Percentiles rank a stretch among this genome's conserved stretches.
These are phyloP conservation scores for Ivindomyrus marchei DNA, from an alignment of 2,113 vertebrate species.

Conservation along the genomic window DNA sequence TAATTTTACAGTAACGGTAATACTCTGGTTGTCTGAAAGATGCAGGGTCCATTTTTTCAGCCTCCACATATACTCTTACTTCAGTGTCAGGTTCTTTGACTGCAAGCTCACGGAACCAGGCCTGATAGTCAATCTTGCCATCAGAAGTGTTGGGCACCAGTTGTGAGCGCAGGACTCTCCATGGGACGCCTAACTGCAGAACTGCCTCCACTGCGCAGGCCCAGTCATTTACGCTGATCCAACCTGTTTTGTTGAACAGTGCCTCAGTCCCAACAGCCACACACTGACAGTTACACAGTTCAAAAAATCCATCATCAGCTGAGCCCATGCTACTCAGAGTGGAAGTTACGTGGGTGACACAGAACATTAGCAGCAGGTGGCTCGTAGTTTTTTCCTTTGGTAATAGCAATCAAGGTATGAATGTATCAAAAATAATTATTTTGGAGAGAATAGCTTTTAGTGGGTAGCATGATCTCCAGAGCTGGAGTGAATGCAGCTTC, in stretches of 20 bases:
- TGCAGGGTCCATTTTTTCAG: background rate
- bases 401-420: background rate
- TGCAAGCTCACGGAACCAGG: constrained; percentile 60
- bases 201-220: constrained; percentile 68
- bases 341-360: background rate
- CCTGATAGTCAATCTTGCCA: constrained; percentile 48
- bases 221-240: constrained; percentile 69
- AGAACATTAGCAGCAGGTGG: background rate
- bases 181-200: constrained; percentile 74
- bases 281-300: background rate
- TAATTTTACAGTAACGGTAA: background rate
- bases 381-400: background rate
- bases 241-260: constrained; percentile 35
- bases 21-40: background rate
- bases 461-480: background rate
- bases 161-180: constrained; percentile 79
- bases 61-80: constrained; percentile 31
- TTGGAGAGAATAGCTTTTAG: background rate
- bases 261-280: background rate
- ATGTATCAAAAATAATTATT: background rate
- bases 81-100: constrained; percentile 50
- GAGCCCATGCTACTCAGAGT: background rate
- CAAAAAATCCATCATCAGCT: background rate
- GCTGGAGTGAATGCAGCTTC: background rate
- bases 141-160: constrained; percentile 47